Evolutionary conservation across 2,888 invertebrate species (phyloP).

Genomic region (Carcina quercana): DNA sequence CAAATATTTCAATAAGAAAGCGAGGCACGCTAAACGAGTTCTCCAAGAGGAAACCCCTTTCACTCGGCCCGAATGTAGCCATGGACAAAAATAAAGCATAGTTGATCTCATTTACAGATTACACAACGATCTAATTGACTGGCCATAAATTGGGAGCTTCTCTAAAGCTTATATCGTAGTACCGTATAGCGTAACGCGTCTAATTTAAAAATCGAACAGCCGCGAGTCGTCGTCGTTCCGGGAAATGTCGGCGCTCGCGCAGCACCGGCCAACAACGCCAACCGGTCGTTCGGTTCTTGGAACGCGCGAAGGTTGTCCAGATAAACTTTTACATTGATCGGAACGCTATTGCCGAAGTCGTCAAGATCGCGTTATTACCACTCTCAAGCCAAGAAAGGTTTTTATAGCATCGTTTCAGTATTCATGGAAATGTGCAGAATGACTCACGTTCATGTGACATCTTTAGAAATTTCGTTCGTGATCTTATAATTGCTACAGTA

Average conservation of each 20-base stretch:
- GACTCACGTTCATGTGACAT: no score
- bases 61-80: slow-evolving; percentile 45
- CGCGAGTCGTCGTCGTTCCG: slow-evolving; percentile 38
- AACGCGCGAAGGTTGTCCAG: slow-evolving; percentile 58
- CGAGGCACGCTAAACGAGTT: slow-evolving; percentile 28
- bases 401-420: no score
- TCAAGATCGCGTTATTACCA: no score
- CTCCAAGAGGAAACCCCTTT: slow-evolving; percentile 58
- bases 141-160: slow-evolving; percentile 43
- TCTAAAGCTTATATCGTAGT: no score
- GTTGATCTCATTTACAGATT: slow-evolving; percentile 48
- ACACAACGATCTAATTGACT: slow-evolving; percentile 51
- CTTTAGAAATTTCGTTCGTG: no score
- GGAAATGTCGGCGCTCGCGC: slow-evolving; percentile 37
- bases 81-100: slow-evolving; percentile 54
- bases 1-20: no score
- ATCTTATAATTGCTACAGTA: no score
- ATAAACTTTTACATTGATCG: slow-evolving; percentile 45
- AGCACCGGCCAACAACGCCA: slow-evolving; percentile 19
- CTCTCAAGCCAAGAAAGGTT: no score
- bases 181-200: slow-evolving; percentile 53
- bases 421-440: no score
- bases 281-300: slow-evolving; percentile 54
- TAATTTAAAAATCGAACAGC: slow-evolving; percentile 64
- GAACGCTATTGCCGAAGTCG: slow-evolving; percentile 52